These are phyloP conservation scores for Himalopsyche anomala DNA, from an alignment of 2,888 invertebrate species.

Conservation along the genomic window DNA sequence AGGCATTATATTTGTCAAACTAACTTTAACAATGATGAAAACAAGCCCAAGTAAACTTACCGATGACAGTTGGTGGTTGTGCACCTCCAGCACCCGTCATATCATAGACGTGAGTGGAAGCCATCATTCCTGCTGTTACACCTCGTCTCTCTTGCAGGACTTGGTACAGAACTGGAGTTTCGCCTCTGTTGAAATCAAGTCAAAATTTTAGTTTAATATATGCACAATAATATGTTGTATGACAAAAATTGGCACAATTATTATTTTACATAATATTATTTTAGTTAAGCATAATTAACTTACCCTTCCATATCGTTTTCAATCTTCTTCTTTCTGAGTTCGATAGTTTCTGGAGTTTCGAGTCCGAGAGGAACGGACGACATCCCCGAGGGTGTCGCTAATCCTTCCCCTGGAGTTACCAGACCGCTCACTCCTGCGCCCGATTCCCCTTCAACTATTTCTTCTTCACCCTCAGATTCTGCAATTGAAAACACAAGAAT, in stretches of 20 bases:
- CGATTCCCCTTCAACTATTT: slow-evolving; percentile 83
- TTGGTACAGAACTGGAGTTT: slow-evolving; percentile 96
- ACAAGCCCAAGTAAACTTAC: slow-evolving; percentile 13
- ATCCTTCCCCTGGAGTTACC: slow-evolving; percentile 94
- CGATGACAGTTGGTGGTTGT: slow-evolving; percentile 76
- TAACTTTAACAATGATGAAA: no score
- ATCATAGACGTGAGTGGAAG: slow-evolving; percentile 98
- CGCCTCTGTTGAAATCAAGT: slow-evolving; percentile 78
- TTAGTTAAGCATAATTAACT: slow-evolving; percentile 66
- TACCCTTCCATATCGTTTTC: slow-evolving; percentile 97
- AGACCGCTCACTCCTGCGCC: slow-evolving; percentile 86
- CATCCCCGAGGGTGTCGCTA: slow-evolving; percentile 96
- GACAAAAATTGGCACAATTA: no score
- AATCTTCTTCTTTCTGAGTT: slow-evolving; percentile 96
- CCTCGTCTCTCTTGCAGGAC: slow-evolving; percentile 97
- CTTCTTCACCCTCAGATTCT: slow-evolving; percentile 77
- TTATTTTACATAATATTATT: no score
- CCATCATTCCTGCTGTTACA: slow-evolving; percentile 97
- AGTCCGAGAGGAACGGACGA: slow-evolving; percentile 94
- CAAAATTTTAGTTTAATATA: no score
- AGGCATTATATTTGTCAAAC: no score
- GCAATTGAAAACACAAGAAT: slow-evolving; percentile 37
- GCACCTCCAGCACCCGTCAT: slow-evolving; percentile 83
- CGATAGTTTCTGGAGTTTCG: slow-evolving; percentile 99
- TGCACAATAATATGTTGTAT: no score